phyloP scores from a whole-genome alignment of 2,888 invertebrate genomes.

The Sisyra terminalis region DNA sequence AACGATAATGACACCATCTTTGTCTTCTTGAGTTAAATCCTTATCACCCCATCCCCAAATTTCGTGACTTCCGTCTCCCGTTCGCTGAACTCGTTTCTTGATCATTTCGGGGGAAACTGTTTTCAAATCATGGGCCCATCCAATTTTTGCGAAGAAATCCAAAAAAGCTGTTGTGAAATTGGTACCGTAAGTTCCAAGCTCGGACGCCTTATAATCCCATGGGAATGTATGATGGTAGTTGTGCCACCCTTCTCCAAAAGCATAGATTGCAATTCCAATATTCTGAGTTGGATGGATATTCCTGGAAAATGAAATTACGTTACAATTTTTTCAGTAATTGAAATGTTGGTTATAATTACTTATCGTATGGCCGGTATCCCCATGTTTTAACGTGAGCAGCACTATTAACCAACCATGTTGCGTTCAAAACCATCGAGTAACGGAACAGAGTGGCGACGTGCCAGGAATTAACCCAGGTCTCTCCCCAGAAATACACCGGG shows the following conservation, averaged over 20 bases:
- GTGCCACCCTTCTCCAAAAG: conserved; percentile 70
- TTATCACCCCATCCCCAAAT: conserved; percentile 71
- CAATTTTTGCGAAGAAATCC: conserved; percentile 64
- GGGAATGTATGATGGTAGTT: conserved; percentile 80
- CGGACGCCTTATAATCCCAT: conserved; percentile 72
- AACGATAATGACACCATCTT: conserved; percentile 19
- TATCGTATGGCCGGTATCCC: conserved; percentile 30
- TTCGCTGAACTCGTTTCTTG: conserved; percentile 48
- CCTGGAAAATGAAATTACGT: conserved; percentile 18
- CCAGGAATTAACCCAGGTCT: conserved; percentile 28
- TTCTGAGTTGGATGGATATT: conserved; percentile 59
- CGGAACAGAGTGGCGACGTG: conserved; percentile 30
- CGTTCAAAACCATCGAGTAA: conserved; percentile 37
- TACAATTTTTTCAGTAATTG: too few species aligned
- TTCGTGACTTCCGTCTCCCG: conserved; percentile 57
- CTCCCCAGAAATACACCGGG: conserved; percentile 43
- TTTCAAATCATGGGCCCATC: conserved; percentile 79
- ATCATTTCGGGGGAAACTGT: conserved; percentile 56
- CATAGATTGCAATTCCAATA: conserved; percentile 43
- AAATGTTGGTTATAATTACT: conserved; percentile 8
- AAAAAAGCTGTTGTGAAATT: conserved; percentile 66
- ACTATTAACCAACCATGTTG: conserved; percentile 49
- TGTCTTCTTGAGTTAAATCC: conserved; percentile 33
- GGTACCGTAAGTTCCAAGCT: conserved; percentile 51
- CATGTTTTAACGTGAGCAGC: conserved; percentile 37